Evolutionary conservation across 2,113 vertebrate genomes (phyloP), one percentile per base, ranked within the genome.

Genomic region (Anolis carolinensis): DNA sequence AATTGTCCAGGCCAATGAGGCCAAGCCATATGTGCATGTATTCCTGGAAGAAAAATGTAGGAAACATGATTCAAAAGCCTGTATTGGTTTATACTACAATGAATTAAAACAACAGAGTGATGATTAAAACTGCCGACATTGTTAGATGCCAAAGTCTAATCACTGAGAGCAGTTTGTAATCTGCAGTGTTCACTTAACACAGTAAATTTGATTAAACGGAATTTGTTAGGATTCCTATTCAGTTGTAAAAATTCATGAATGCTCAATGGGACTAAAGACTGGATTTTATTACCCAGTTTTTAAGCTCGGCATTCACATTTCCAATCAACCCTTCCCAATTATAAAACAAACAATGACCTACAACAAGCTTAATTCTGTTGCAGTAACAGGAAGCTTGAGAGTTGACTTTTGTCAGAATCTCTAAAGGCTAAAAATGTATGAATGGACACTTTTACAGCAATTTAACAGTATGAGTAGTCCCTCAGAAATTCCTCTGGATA

Each of bases 371-470:
- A 82, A 4, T 72, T 13, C 72, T 39, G 71, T 79, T 85, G 89
- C 89, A 87, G 84, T 90, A 91, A 87, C 85, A 71, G 30, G 25
- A 32, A 87, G 84, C 79, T 86, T 70, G 52, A 23, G 11, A 16
- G 32, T 5, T 52, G 72, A 39, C 25, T 79, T 91, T 32, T 21
- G 82, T 82, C 87, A 34, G 72, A 32, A 55, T 83, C 85, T 90
- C 14, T 74, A 62, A 72, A 55, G 70, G 21, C 83, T 67, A 90
- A 39, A 59, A 81, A 86, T 34, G 50, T 70, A 59, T 34, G 82
- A 52, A 83, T 72, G 92, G 74, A 81, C 82, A 92, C 81, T 55
- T 89, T 93, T 90, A 85, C 90, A 73, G 87, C 85, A 1, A 90
- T 89, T 88, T 85, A 92, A 89, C 67, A 87, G 6, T 68, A 79